Conservation (phyloP, 2,113 vertebrate genomes). For the Oncorhynchus mykiss region DNA sequence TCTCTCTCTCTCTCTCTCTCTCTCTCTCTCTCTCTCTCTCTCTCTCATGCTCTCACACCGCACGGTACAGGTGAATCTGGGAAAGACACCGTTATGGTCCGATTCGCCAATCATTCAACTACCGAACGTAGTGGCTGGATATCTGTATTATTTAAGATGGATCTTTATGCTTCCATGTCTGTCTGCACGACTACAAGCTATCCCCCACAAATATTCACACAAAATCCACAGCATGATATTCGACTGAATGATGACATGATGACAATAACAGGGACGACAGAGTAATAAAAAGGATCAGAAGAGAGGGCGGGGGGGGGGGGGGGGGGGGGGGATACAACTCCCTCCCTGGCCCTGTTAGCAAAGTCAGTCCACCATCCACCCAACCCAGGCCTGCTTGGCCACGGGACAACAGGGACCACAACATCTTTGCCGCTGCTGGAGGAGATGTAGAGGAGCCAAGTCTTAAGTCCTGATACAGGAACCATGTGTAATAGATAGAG, state of each 20-base stretch:
- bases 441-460: neutral
- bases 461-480: constrained; percentile 3
- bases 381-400: neutral
- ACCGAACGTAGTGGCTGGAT: too few species aligned
- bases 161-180: neutral
- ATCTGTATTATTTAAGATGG: too few species aligned
- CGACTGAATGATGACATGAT: constrained; percentile 31
- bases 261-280: constrained; percentile 33
- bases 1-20: neutral
- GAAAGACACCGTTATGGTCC: too few species aligned
- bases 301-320: neutral
- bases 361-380: neutral
- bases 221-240: constrained; percentile 26
- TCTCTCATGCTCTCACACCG: neutral
- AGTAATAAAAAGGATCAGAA: neutral
- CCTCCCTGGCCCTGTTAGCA: neutral
- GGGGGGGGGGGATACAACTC: neutral
- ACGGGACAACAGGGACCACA: neutral
- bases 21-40: neutral
- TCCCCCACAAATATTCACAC: constrained; percentile 12
- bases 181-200: neutral
- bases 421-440: neutral
- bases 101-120: too few species aligned
- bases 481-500: neutral
- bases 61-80: neutral